A percentile compares a stretch with the other conserved stretches of the same genome.
Conservation (phyloP, 2,113 vertebrate genomes). For the Menidia beryllina region DNA sequence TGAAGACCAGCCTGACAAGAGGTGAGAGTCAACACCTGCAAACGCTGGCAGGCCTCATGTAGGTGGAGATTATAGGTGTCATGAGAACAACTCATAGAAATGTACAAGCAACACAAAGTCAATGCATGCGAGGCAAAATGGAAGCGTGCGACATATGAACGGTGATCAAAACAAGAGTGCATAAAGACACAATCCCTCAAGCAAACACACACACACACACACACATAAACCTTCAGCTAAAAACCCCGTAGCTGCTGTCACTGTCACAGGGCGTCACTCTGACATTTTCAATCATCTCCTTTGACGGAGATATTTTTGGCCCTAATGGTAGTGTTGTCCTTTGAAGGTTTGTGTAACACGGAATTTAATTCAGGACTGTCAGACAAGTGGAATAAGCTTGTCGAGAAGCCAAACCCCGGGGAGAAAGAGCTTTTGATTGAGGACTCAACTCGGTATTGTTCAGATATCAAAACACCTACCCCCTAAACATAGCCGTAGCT, state of each 20-base stretch:
- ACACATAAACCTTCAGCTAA: constrained; percentile 23
- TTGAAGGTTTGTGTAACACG: constrained; percentile 56
- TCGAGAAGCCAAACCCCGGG: constrained; percentile 48
- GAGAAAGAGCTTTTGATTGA: constrained; percentile 49
- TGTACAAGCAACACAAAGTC: background rate
- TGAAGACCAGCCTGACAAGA: constrained; percentile 34
- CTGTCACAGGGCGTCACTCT: constrained; percentile 46
- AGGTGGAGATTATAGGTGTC: constrained; percentile 7
- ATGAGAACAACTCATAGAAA: background rate
- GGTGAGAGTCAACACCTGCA: constrained; percentile 35
- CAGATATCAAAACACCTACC: constrained; percentile 38
- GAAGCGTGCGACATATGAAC: constrained; percentile 1
- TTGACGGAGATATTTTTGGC: constrained; percentile 68
- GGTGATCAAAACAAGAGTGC: constrained; percentile 33
- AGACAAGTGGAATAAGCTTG: constrained; percentile 66
- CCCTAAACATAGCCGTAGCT: constrained; percentile 30
- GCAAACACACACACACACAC: constrained; percentile 21
- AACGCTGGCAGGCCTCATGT: constrained; percentile 15
- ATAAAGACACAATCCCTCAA: constrained; percentile 28
- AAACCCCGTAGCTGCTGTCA: constrained; percentile 53
- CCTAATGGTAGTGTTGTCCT: constrained; percentile 52
- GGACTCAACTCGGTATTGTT: constrained; percentile 46
- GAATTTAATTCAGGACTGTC: constrained; percentile 62
- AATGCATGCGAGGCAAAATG: constrained; percentile 13
- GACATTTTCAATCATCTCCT: constrained; percentile 69